A percentile compares a stretch with the other conserved stretches of the same genome.
phyloP scores from a whole-genome alignment of 92 coral and sea anemone species.

The Zoanthus sociatus region DNA sequence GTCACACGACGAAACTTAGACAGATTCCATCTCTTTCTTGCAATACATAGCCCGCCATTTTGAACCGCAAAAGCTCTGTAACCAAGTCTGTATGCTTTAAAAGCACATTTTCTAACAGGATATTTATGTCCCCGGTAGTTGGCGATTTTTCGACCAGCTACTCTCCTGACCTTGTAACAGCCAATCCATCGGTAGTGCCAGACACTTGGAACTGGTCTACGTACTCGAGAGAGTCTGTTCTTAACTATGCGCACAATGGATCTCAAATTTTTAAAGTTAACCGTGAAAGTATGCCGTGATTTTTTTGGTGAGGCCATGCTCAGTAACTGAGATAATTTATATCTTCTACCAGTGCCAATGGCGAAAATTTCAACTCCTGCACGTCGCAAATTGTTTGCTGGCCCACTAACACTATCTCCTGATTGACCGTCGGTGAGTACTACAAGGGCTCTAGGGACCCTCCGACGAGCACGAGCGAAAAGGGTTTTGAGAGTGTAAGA shows the following conservation, averaged over 20 bases:
- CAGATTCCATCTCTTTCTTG: background rate
- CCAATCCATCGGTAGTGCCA: slow-evolving; percentile 77
- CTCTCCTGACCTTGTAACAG: slow-evolving; percentile 76
- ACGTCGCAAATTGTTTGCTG: slow-evolving; percentile 53
- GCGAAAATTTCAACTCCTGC: slow-evolving; percentile 48
- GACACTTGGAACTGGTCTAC: background rate
- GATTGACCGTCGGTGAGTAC: slow-evolving; percentile 57
- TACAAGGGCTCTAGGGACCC: slow-evolving; percentile 47
- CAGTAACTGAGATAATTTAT: slow-evolving; percentile 31
- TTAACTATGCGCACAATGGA: slow-evolving; percentile 65
- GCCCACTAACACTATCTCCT: slow-evolving; percentile 45
- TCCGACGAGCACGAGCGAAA: slow-evolving; percentile 66
- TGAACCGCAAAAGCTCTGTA: slow-evolving; percentile 38
- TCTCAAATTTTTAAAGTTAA: slow-evolving; percentile 48
- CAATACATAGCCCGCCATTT: slow-evolving; percentile 34
- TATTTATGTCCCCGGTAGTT: slow-evolving; percentile 56
- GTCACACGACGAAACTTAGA: slow-evolving; percentile 20
- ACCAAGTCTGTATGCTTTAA: slow-evolving; percentile 46
- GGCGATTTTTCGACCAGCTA: slow-evolving; percentile 55
- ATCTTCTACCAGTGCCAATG: slow-evolving; percentile 50
- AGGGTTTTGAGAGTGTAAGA: slow-evolving; percentile 57
- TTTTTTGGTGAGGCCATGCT: slow-evolving; percentile 44
- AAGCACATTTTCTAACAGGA: slow-evolving; percentile 73
- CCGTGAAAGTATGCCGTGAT: slow-evolving; percentile 52
- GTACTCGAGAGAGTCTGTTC: slow-evolving; percentile 59